These are phyloP conservation scores for Labeo rohita DNA, from an alignment of 2,113 vertebrate genomes.

Conservation along the genomic window DNA sequence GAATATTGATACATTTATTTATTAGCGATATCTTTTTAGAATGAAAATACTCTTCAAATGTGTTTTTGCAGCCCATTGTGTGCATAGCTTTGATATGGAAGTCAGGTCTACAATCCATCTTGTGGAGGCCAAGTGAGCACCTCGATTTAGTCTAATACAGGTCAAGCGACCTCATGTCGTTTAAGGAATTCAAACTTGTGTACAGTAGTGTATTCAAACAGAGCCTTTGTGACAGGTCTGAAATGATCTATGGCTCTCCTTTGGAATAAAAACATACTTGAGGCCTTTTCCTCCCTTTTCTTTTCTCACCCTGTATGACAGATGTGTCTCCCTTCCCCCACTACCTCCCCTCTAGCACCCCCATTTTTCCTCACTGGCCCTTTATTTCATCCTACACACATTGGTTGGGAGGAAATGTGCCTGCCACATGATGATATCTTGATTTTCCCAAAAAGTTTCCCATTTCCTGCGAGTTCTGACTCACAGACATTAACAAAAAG, in stretches of 20 bases:
- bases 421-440: constrained; percentile 57
- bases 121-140: constrained; percentile 8
- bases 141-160: constrained; percentile 9
- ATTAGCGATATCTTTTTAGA: neutral
- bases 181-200: constrained; percentile 46
- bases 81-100: neutral
- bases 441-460: constrained; percentile 52
- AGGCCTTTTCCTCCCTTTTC: constrained; percentile 49
- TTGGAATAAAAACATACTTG: constrained; percentile 52
- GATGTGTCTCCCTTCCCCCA: constrained; percentile 52
- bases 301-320: constrained; percentile 58
- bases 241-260: constrained; percentile 56
- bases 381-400: constrained; percentile 48
- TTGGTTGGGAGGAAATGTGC: constrained; percentile 50
- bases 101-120: neutral
- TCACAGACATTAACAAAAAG: constrained; percentile 40
- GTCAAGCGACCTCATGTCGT: constrained; percentile 36
- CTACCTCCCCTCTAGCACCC: neutral
- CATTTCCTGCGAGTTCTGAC: constrained; percentile 53
- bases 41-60: neutral
- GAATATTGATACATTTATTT: neutral
- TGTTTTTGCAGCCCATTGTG: neutral
- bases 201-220: constrained; percentile 52
- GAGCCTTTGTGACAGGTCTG: constrained; percentile 44
- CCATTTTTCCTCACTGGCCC: constrained; percentile 22